These are phyloP conservation scores for Isoperla grammatica DNA, from an alignment of 2,888 invertebrate species.

Conservation along the genomic window DNA sequence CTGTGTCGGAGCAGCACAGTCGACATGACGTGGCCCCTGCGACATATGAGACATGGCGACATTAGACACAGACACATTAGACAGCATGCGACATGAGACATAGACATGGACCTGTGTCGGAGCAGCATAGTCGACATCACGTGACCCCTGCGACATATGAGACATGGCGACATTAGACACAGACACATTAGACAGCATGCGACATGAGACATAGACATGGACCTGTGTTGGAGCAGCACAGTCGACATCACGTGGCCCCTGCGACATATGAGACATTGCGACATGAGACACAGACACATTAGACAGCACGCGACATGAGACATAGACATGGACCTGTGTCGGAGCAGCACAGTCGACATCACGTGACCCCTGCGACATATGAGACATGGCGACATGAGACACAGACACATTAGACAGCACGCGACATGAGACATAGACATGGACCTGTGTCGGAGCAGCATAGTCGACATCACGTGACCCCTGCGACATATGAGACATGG, in stretches of 20 bases:
- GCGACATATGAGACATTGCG: constrained; percentile 31
- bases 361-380: constrained; percentile 34
- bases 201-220: constrained; percentile 40
- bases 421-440: too few species aligned
- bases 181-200: too few species aligned
- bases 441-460: constrained; percentile 3
- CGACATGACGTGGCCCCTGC: constrained; percentile 32
- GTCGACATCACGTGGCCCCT: constrained; percentile 31
- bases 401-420: too few species aligned
- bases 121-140: constrained; percentile 31
- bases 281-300: too few species aligned
- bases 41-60: constrained; percentile 30
- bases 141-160: constrained; percentile 34
- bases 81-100: too few species aligned
- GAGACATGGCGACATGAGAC: background rate
- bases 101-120: constrained; percentile 39
- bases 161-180: too few species aligned
- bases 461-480: constrained; percentile 24
- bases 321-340: too few species aligned
- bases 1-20: constrained; percentile 33
- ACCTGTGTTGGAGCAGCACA: constrained; percentile 35
- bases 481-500: constrained; percentile 33
- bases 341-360: background rate
- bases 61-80: too few species aligned
- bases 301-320: too few species aligned